Base-by-base conservation (phyloP, 2,797 vertebrate species). In the Enteromius thamalakanensis region DNA sequence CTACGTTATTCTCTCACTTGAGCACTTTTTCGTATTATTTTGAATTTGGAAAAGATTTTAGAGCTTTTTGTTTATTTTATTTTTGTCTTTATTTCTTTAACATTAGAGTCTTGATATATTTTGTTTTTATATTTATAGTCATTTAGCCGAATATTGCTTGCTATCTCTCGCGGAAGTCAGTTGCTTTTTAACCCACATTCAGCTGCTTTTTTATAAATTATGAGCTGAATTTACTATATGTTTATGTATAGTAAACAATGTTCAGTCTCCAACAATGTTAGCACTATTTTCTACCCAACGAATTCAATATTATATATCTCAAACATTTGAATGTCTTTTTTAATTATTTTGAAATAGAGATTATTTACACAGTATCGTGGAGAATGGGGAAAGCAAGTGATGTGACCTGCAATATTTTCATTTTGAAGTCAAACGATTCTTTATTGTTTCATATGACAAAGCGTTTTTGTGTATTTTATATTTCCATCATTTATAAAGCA, bases 11-110 rank as follows among this genome's bases (percentile, higher is more conserved):
- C 86, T 90, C 85, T 87, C 92, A 95, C 93, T 94, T 90, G 92
- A 93, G 94, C 94, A 95, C 93, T 94, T 95, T 93, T 91, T 79
- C 89, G 87, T 88, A 82, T 82, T 83, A 89, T 92, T 92, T 93
- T 80, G 40, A 81, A 90, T 84, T 90, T 89, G 86, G 83, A 80
- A 88, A 90, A 91, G 78, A 74, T 81, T 88, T 87, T 84, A 86
- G 87, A 85, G 79, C 84, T 87, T 82, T 80, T 65, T 74, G 47
- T 81, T 87, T 89, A 81, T 89, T 79, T 82, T 89, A 89, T 86
- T 84, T 86, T 76, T 68, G 86, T 87, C 64, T 64, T 26, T 1
- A 8, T 81, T 87, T 87, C 85, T 72, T 89, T 90, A 87, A 87
- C 87, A 85, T 89, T 85, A 76, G 75, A 90, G 85, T 91, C 15